Percentiles rank a stretch among this genome's conserved stretches.
These are phyloP conservation scores for Melanotus villosus DNA, from an alignment of 2,888 invertebrate species.

Conservation along the genomic window DNA sequence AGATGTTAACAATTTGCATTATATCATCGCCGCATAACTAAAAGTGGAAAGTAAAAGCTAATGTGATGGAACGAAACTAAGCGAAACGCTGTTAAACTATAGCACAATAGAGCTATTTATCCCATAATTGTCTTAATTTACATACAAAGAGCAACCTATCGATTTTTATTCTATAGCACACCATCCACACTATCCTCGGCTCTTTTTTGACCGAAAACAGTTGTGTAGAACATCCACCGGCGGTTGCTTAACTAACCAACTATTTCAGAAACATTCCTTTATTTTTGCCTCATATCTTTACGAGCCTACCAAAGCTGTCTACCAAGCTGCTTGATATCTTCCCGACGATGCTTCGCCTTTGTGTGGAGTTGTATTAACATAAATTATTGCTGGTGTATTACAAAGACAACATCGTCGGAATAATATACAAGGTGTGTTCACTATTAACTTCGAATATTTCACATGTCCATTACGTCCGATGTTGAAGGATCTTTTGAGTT, in stretches of 20 bases:
- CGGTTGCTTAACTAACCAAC: slow-evolving; percentile 46
- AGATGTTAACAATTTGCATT: not conserved
- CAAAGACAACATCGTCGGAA: slow-evolving; percentile 47
- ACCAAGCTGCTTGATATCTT: slow-evolving; percentile 46
- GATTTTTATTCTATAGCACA: slow-evolving; percentile 37
- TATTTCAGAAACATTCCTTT: slow-evolving; percentile 45
- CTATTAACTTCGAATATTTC: slow-evolving; percentile 47
- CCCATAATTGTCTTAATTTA: slow-evolving; percentile 40
- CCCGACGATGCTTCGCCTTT: slow-evolving; percentile 47
- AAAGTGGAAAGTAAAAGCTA: not conserved
- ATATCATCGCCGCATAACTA: slow-evolving; percentile 9
- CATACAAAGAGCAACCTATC: slow-evolving; percentile 33
- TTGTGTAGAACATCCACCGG: slow-evolving; percentile 45
- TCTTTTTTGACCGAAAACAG: slow-evolving; percentile 43
- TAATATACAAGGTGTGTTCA: slow-evolving; percentile 46
- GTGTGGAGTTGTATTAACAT: slow-evolving; percentile 47
- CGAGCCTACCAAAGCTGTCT: slow-evolving; percentile 48
- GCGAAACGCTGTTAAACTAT: slow-evolving; percentile 15
- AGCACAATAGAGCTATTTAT: slow-evolving; percentile 39
- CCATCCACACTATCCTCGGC: slow-evolving; percentile 37
- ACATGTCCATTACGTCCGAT: slow-evolving; percentile 42
- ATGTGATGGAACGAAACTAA: slow-evolving; percentile 9
- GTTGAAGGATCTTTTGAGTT: slow-evolving; percentile 33
- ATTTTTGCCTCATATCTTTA: slow-evolving; percentile 47
- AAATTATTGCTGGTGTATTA: slow-evolving; percentile 48